Conservation (phyloP, 2,888 invertebrate genomes). For the Urechis unicinctus region DNA sequence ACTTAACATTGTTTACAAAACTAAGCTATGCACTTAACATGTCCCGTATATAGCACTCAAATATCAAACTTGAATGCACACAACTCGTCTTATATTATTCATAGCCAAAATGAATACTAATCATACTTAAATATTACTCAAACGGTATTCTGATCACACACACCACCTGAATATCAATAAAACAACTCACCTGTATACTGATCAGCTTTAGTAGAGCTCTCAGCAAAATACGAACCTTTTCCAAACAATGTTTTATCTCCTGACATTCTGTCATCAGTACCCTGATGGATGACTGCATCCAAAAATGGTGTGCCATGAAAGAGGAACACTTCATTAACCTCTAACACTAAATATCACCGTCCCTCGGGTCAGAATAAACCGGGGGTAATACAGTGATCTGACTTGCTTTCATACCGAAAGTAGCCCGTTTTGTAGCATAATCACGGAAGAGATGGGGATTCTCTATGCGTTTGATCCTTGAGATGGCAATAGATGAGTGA, state of each 20-base stretch:
- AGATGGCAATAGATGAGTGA: background rate
- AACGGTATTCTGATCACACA: background rate
- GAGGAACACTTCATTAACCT: conserved; percentile 26
- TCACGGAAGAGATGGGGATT: background rate
- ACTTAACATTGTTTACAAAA: too few species aligned
- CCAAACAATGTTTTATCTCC: conserved; percentile 22
- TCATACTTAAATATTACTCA: too few species aligned
- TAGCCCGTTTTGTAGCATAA: background rate
- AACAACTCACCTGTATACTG: conserved; percentile 27
- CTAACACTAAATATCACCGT: conserved; percentile 5
- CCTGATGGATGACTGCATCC: conserved; percentile 16
- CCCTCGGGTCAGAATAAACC: background rate
- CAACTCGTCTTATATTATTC: background rate
- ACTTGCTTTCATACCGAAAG: background rate
- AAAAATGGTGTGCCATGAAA: conserved; percentile 24
- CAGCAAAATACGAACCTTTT: conserved; percentile 25
- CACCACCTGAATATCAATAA: conserved; percentile 1
- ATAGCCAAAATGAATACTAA: too few species aligned
- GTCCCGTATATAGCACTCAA: too few species aligned
- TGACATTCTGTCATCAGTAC: conserved; percentile 23
- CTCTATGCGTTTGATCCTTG: background rate
- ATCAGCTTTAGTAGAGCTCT: conserved; percentile 28
- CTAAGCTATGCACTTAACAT: too few species aligned
- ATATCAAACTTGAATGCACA: too few species aligned
- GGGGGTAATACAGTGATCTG: too few species aligned